Evolutionary conservation across 2,888 invertebrate species (phyloP).

Genomic region (Tachina lurida): DNA sequence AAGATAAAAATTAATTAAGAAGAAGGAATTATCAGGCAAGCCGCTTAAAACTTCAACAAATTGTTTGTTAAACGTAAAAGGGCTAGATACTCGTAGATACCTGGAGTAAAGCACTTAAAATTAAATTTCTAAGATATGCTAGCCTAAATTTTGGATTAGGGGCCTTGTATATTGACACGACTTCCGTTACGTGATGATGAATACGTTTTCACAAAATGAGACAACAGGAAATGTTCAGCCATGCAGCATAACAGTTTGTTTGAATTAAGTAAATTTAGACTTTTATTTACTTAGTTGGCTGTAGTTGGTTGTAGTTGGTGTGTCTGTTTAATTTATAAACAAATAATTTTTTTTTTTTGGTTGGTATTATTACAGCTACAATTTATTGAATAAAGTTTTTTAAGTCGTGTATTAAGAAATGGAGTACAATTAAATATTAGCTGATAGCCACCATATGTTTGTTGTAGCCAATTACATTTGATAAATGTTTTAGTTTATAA

Average conservation of each 20-base stretch:
- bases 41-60: conserved; percentile 36
- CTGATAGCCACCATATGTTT: conserved; percentile 57
- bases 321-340: conserved; percentile 7
- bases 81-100: background rate
- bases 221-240: conserved; percentile 1
- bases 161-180: background rate
- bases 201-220: background rate
- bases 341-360: conserved; percentile 10
- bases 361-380: background rate
- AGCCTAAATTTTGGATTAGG: background rate
- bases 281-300: conserved; percentile 4
- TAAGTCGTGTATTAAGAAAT: conserved; percentile 16
- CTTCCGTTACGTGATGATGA: background rate
- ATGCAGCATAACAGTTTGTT: background rate
- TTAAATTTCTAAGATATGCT: background rate
- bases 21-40: background rate
- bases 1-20: background rate
- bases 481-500: conserved; percentile 53
- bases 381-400: conserved; percentile 9
- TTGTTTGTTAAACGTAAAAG: background rate
- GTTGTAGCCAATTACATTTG: conserved; percentile 64
- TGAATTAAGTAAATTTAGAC: conserved; percentile 1
- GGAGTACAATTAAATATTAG: conserved; percentile 33
- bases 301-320: background rate
- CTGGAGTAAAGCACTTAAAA: background rate